Conservation (phyloP, 2,797 vertebrate species). For the Gallinago stenura region DNA sequence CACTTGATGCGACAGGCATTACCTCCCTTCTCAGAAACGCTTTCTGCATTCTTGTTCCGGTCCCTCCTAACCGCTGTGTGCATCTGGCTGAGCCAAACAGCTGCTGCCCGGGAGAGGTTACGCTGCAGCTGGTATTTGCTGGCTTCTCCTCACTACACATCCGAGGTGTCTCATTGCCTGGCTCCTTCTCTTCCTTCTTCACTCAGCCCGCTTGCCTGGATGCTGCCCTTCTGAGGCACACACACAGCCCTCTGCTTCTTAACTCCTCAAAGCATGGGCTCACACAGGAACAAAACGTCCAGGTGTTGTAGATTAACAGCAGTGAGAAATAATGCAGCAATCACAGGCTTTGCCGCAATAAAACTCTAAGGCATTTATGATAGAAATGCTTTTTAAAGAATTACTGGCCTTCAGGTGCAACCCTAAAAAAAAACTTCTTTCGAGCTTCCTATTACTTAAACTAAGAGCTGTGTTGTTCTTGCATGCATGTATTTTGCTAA, state of each 20-base stretch:
- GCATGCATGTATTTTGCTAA: background rate
- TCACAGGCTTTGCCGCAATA: background rate
- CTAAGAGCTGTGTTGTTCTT: background rate
- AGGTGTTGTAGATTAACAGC: background rate
- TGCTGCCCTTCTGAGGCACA: background rate
- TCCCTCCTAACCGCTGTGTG: background rate
- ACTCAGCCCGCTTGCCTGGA: background rate
- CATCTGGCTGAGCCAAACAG: background rate
- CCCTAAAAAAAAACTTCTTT: background rate
- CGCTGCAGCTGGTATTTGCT: background rate
- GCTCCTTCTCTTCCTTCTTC: background rate
- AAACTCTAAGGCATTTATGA: background rate
- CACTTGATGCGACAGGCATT: background rate
- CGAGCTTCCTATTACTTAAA: background rate
- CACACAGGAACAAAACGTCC: background rate
- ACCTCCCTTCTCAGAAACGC: background rate
- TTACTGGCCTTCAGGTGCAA: background rate
- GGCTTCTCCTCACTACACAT: background rate
- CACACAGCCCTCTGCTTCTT: background rate
- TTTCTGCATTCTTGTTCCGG: background rate
- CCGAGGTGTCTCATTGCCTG: background rate
- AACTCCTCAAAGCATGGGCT: background rate
- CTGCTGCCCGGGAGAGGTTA: background rate
- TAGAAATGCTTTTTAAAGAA: background rate
- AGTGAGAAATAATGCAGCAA: background rate